These are phyloP conservation scores for Lucilia sericata DNA, from an alignment of 1,140 invertebrate genomes.

Conservation along the genomic window DNA sequence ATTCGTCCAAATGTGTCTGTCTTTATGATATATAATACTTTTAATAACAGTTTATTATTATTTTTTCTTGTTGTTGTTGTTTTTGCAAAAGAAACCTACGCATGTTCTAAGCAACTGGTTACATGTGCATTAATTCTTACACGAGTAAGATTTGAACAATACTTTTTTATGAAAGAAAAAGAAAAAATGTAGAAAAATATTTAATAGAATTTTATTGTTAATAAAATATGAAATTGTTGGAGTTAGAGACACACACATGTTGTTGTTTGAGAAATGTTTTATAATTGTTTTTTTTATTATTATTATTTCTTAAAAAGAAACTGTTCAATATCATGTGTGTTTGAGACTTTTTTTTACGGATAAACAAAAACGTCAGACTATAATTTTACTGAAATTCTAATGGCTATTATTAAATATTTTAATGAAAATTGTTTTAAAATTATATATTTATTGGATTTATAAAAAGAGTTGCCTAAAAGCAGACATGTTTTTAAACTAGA, in stretches of 20 bases:
- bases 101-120: background rate
- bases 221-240: background rate
- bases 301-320: background rate
- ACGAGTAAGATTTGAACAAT: background rate
- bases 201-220: conserved; percentile 3
- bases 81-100: background rate
- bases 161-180: background rate
- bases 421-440: background rate
- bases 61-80: too few relatives aligned
- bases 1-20: too few relatives aligned
- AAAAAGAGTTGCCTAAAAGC: too few relatives aligned
- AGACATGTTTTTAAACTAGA: too few relatives aligned
- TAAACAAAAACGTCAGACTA: background rate
- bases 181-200: background rate
- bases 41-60: too few relatives aligned
- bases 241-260: background rate
- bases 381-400: background rate
- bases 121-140: background rate
- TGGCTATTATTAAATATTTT: background rate
- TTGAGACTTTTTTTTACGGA: background rate
- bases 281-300: background rate
- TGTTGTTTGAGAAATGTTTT: background rate
- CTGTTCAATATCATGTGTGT: background rate
- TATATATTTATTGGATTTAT: background rate
- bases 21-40: too few relatives aligned